A percentile compares a stretch with the other conserved stretches of the same genome.
Conservation (phyloP, 2,113 vertebrate genomes). For the Poecilia latipinna region DNA sequence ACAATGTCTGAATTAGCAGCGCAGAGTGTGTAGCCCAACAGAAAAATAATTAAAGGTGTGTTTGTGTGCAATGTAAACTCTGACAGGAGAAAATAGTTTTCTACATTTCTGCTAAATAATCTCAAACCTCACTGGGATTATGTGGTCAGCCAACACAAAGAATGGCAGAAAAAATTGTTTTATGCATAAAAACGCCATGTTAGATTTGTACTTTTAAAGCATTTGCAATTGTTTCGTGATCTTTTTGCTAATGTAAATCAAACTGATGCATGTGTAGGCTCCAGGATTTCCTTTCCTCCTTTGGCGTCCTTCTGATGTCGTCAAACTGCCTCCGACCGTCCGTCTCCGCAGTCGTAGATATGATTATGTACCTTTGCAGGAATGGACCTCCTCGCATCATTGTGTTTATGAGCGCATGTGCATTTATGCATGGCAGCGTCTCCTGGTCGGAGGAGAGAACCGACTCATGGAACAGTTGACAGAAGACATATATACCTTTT, state of each 20-base stretch:
- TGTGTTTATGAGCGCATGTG: constrained; percentile 58
- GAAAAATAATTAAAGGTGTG: background rate
- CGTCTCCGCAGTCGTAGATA: constrained; percentile 34
- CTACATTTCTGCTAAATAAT: background rate
- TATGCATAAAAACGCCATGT: no score
- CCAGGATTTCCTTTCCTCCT: constrained; percentile 7
- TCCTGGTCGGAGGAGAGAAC: constrained; percentile 36
- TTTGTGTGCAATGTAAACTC: background rate
- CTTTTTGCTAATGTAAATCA: background rate
- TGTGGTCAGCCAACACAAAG: background rate
- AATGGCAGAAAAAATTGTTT: background rate
- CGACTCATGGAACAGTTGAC: constrained; percentile 58
- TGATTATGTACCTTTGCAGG: constrained; percentile 68
- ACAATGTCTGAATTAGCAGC: constrained; percentile 9
- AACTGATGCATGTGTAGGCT: background rate
- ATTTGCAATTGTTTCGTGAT: background rate
- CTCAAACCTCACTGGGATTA: background rate
- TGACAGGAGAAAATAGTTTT: background rate
- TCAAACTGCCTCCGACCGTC: background rate
- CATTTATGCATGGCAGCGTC: constrained; percentile 46
- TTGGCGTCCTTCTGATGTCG: constrained; percentile 5
- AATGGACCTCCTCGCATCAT: constrained; percentile 26
- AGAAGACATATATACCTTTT: constrained; percentile 63
- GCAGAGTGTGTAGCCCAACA: background rate
- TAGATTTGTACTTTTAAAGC: background rate